Evolutionary conservation across 2,797 vertebrate species (phyloP).

Genomic region (Synaphobranchus kaupii): DNA sequence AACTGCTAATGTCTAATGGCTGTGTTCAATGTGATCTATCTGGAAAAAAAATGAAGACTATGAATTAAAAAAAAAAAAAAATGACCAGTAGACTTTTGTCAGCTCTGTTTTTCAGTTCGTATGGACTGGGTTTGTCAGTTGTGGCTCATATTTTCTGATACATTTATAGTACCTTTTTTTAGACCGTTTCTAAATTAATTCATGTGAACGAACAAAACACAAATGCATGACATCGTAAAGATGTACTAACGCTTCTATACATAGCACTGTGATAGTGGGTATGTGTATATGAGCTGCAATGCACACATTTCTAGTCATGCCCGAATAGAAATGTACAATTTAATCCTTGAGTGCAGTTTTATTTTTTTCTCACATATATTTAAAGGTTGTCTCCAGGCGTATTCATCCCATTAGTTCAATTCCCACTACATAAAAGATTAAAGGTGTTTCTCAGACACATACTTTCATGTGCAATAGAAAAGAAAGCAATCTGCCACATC

Average conservation of each 20-base stretch:
- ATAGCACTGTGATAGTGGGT: not conserved
- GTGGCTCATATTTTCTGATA: too few species aligned
- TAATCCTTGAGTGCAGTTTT: slow-evolving; percentile 20
- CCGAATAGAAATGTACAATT: slow-evolving; percentile 21
- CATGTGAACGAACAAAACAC: not conserved
- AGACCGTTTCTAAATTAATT: not conserved
- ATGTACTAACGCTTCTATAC: not conserved
- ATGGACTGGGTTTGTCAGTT: not conserved
- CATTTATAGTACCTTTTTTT: too few species aligned
- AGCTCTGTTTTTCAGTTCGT: slow-evolving; percentile 70
- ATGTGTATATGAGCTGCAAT: not conserved
- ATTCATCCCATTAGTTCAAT: slow-evolving; percentile 69
- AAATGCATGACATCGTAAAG: not conserved
- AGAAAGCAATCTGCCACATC: not conserved
- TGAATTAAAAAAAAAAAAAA: slow-evolving; percentile 82
- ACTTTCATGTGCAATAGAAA: slow-evolving; percentile 36
- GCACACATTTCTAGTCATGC: not conserved
- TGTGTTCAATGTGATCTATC: slow-evolving; percentile 95
- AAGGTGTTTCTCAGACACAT: slow-evolving; percentile 58
- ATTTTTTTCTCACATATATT: slow-evolving; percentile 37
- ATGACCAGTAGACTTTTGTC: slow-evolving; percentile 84
- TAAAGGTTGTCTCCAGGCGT: slow-evolving; percentile 58
- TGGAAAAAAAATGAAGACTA: slow-evolving; percentile 82
- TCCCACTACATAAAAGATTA: slow-evolving; percentile 63
- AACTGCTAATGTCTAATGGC: slow-evolving; percentile 90